phyloP scores from a whole-genome alignment of 2,113 vertebrate species.

The Leucopsar rothschildi region DNA sequence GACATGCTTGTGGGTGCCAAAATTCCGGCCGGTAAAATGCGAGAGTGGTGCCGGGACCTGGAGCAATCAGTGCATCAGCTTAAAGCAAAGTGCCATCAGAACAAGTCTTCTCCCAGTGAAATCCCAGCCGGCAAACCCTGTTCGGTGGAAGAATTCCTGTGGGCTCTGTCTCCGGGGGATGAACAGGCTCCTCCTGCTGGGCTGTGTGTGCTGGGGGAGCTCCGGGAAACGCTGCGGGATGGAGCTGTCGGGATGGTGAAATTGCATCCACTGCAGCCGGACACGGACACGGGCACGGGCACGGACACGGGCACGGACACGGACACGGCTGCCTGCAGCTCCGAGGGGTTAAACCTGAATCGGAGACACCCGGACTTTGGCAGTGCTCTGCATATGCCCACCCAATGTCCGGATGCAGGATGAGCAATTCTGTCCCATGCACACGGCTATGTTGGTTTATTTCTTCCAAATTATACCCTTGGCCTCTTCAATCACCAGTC shows the following conservation, averaged over 20 bases:
- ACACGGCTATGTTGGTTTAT: rapidly evolving
- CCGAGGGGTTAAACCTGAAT: neutral
- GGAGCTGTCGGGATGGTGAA: rapidly evolving
- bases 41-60: too few species aligned
- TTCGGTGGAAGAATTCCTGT: rapidly evolving
- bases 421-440: neutral
- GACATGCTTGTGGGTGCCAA: too few species aligned
- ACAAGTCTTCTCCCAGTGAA: rapidly evolving
- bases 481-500: neutral
- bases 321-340: neutral
- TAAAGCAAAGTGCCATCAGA: neutral
- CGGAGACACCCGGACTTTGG: rapidly evolving
- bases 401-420: rapidly evolving
- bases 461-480: neutral
- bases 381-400: rapidly evolving
- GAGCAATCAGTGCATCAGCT: neutral
- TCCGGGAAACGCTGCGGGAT: neutral
- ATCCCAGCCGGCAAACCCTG: rapidly evolving
- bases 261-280: rapidly evolving
- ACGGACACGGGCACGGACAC: rapidly evolving
- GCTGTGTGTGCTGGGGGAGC: neutral
- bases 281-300: rapidly evolving
- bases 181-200: neutral
- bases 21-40: neutral
- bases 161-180: rapidly evolving